Evolutionary conservation across 1,140 invertebrate species (phyloP).

Genomic region (Armadillidium nasatum): DNA sequence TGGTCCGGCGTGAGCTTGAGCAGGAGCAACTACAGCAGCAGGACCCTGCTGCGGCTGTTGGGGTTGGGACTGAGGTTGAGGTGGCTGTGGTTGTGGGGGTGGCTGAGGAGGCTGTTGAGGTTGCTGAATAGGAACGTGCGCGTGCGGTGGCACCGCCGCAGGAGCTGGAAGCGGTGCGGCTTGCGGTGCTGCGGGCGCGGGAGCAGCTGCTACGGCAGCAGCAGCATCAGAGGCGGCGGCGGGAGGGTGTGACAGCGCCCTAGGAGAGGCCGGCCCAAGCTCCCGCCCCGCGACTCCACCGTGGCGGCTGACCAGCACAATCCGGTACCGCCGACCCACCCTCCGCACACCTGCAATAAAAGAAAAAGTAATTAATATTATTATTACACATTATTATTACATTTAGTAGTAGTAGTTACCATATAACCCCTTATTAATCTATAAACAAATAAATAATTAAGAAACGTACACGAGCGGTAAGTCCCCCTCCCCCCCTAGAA

Average conservation of each 20-base stretch:
- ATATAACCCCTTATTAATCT: too few species aligned
- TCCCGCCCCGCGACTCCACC: constrained; percentile 8
- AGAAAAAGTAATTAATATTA: too few species aligned
- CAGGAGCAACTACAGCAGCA: neutral
- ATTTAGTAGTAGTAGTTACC: too few species aligned
- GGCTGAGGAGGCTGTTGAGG: neutral
- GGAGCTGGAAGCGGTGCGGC: neutral
- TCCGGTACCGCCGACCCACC: neutral
- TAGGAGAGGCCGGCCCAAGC: neutral
- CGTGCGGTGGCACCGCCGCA: neutral
- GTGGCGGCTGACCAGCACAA: constrained; percentile 9
- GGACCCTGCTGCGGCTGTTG: neutral
- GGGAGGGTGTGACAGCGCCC: neutral
- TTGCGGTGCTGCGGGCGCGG: neutral
- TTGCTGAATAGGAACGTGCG: neutral
- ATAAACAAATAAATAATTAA: too few species aligned
- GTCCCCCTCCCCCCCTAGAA: too few species aligned
- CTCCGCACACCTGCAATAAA: neutral
- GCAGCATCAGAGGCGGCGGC: too few species aligned
- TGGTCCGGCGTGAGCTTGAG: neutral
- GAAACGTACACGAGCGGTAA: too few species aligned
- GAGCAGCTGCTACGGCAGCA: neutral
- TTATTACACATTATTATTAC: too few species aligned
- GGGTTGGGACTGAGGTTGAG: neutral
- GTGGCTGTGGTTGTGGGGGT: neutral